A percentile compares a stretch with the other conserved stretches of the same genome.
Evolutionary conservation across 2,113 vertebrate genomes (phyloP).

Genomic region (Vidua chalybeata): DNA sequence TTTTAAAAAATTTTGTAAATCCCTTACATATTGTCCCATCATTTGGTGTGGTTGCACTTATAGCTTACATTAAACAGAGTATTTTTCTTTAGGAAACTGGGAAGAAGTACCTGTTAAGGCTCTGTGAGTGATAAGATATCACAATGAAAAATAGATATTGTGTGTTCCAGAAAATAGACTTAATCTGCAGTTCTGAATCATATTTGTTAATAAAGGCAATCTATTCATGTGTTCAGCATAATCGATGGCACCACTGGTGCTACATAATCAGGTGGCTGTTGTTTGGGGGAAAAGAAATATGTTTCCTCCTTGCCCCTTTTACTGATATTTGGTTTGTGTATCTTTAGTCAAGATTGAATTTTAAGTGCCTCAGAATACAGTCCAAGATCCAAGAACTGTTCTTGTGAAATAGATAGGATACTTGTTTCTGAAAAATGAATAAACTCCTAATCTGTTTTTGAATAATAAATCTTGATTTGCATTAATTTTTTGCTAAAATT

Average conservation of each 20-base stretch:
- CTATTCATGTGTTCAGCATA: not conserved
- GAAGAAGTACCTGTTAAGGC: not conserved
- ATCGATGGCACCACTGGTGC: not conserved
- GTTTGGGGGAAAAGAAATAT: not conserved
- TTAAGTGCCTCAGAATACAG: not conserved
- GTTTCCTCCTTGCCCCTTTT: not conserved
- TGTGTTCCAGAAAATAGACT: not conserved
- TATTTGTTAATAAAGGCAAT: not conserved
- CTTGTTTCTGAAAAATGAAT: not conserved
- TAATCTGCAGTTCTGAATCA: not conserved
- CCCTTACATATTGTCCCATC: not conserved
- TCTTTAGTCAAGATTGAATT: not conserved
- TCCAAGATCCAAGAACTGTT: not conserved
- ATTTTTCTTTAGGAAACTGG: not conserved
- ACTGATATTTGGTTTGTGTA: not conserved
- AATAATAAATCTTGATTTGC: slow-evolving; percentile 32
- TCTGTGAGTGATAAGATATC: not conserved
- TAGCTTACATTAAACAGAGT: not conserved
- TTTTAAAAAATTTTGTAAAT: not conserved
- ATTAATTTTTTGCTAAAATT: slow-evolving; percentile 27
- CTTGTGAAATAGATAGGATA: not conserved
- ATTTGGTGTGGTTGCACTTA: not conserved
- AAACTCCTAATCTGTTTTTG: not conserved
- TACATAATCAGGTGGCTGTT: not conserved
- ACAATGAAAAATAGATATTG: not conserved